phyloP scores from a whole-genome alignment of 2,888 invertebrate genomes.

The Drosophila acutilabella region DNA sequence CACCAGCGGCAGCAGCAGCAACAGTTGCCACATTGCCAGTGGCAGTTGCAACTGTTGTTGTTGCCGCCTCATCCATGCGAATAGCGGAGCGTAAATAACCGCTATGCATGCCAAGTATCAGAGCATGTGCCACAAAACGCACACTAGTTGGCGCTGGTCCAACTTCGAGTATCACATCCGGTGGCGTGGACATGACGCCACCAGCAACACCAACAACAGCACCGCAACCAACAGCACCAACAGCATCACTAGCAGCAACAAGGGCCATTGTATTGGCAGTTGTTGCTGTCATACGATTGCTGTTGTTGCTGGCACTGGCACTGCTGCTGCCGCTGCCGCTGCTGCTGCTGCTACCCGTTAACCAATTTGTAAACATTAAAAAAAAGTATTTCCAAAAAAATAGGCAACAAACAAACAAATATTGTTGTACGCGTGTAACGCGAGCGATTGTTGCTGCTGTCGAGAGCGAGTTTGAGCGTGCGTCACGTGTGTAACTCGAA shows the following conservation, averaged over 20 bases:
- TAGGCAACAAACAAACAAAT: conserved; percentile 8
- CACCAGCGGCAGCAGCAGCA: conserved; percentile 40
- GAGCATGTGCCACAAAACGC: conserved; percentile 89
- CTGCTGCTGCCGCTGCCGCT: conserved; percentile 20
- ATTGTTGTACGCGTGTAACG: background rate
- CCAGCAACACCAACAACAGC: conserved; percentile 4
- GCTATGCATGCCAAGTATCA: conserved; percentile 89
- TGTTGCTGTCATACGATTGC: conserved; percentile 22
- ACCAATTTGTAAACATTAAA: conserved; percentile 85
- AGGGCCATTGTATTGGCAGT: conserved; percentile 19
- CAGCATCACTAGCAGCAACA: conserved; percentile 19
- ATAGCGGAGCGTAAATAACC: conserved; percentile 90
- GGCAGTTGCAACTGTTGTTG: conserved; percentile 28
- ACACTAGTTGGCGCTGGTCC: conserved; percentile 87
- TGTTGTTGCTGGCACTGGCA: conserved; percentile 28
- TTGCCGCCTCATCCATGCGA: conserved; percentile 81
- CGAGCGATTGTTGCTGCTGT: conserved; percentile 13
- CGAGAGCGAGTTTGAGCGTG: conserved; percentile 16
- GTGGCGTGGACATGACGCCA: conserved; percentile 84
- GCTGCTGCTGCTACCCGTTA: conserved; percentile 76
- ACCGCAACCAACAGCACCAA: conserved; percentile 6
- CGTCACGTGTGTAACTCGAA: conserved; percentile 79
- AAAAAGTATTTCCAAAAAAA: conserved; percentile 24
- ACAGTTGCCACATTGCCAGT: conserved; percentile 12
- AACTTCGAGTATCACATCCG: conserved; percentile 88